Evolutionary conservation across 2,797 vertebrate species (phyloP).

Genomic region (Tragopan temminckii): DNA sequence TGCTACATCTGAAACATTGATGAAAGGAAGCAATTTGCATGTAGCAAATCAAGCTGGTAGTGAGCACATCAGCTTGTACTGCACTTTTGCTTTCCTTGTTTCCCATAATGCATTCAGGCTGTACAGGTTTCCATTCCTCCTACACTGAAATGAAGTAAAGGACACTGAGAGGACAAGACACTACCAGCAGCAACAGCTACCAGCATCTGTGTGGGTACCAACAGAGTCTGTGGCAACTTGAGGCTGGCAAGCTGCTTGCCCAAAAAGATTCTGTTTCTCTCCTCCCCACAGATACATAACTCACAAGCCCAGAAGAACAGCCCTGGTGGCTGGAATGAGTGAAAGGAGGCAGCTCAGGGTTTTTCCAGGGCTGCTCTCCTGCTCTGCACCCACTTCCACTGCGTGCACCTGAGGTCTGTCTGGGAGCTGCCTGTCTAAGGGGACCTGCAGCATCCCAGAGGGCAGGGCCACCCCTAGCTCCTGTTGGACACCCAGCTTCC

Average conservation of each 20-base stretch:
- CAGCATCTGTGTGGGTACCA: not conserved
- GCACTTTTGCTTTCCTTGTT: conserved; percentile 7
- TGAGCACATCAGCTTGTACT: not conserved
- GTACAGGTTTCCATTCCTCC: not conserved
- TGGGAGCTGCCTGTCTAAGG: accelerated
- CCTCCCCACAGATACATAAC: not conserved
- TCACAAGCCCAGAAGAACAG: not conserved
- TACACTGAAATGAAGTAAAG: not conserved
- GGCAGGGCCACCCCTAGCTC: not conserved
- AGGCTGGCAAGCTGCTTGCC: not conserved
- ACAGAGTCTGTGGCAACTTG: conserved; percentile 7
- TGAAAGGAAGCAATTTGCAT: not conserved
- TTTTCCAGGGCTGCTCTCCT: not conserved
- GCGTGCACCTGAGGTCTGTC: accelerated
- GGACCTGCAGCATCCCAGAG: not conserved
- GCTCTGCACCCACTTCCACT: not conserved
- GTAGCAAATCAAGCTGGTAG: not conserved
- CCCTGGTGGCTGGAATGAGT: not conserved
- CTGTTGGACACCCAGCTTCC: not conserved
- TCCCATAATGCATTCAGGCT: not conserved
- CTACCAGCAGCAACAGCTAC: not conserved
- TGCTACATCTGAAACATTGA: not conserved
- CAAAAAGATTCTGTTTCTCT: not conserved
- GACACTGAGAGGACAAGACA: not conserved
- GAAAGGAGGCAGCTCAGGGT: not conserved